Conservation (phyloP, 2,888 invertebrate species). For the Polydrusus cervinus region DNA sequence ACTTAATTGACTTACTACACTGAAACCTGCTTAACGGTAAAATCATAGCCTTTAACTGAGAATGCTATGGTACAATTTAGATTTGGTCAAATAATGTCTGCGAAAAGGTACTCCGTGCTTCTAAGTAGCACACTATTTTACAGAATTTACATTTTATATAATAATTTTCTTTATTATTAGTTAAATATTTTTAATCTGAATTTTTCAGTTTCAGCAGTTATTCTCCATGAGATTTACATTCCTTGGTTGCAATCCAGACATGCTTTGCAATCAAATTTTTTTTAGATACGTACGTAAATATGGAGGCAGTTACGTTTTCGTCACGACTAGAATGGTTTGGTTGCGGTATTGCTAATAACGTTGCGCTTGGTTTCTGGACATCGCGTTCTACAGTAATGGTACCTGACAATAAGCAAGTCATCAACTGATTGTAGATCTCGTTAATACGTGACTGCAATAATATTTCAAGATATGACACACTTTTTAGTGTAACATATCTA, state of each 20-base stretch:
- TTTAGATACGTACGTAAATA: background rate
- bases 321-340: constrained; percentile 5
- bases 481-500: constrained; percentile 15
- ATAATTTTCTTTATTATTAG: background rate
- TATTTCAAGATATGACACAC: constrained; percentile 18
- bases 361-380: background rate
- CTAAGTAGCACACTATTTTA: too few species aligned
- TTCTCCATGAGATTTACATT: background rate
- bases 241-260: background rate
- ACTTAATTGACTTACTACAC: too few species aligned
- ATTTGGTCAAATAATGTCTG: too few species aligned
- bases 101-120: too few species aligned
- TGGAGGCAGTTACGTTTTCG: background rate
- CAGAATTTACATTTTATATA: background rate
- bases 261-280: background rate
- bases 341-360: background rate
- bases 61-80: too few species aligned
- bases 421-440: background rate
- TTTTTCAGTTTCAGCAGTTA: constrained; percentile 31
- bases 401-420: background rate
- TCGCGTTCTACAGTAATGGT: background rate
- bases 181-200: constrained; percentile 14
- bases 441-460: background rate
- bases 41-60: too few species aligned
- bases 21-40: too few species aligned